Conservation (phyloP, 2,888 invertebrate species). For the Callosobruchus maculatus region DNA sequence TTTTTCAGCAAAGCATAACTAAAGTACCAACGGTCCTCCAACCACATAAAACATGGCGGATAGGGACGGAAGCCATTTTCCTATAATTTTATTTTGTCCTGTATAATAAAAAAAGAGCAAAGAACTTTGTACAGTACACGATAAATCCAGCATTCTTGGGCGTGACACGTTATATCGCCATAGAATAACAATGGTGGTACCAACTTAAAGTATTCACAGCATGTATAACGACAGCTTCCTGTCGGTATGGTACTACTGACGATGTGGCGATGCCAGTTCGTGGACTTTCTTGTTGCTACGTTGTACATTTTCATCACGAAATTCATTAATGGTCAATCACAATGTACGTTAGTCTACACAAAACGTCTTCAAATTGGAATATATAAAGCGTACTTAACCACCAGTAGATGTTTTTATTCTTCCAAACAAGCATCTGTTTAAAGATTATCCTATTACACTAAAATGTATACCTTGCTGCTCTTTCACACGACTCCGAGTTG, state of each 20-base stretch:
- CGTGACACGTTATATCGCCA: constrained; percentile 45
- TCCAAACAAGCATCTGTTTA: not conserved
- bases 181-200: constrained; percentile 47
- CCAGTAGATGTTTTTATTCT: not conserved
- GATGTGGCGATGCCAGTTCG: not conserved
- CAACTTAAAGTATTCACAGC: constrained; percentile 42
- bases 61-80: not conserved
- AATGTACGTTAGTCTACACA: not conserved
- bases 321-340: constrained; percentile 3
- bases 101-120: constrained; percentile 13
- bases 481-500: too few relatives aligned
- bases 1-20: too few relatives aligned
- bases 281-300: constrained; percentile 13
- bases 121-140: constrained; percentile 16
- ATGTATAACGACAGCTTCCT: constrained; percentile 47
- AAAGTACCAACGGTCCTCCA: too few relatives aligned
- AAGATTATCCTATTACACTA: too few relatives aligned
- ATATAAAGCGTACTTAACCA: not conserved
- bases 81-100: not conserved
- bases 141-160: constrained; percentile 42
- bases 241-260: constrained; percentile 42
- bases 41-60: not conserved
- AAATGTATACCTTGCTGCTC: too few relatives aligned
- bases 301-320: constrained; percentile 11
- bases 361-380: not conserved